Evolutionary conservation across 2,113 vertebrate species (phyloP).

Genomic region (Pseudonaja textilis): DNA sequence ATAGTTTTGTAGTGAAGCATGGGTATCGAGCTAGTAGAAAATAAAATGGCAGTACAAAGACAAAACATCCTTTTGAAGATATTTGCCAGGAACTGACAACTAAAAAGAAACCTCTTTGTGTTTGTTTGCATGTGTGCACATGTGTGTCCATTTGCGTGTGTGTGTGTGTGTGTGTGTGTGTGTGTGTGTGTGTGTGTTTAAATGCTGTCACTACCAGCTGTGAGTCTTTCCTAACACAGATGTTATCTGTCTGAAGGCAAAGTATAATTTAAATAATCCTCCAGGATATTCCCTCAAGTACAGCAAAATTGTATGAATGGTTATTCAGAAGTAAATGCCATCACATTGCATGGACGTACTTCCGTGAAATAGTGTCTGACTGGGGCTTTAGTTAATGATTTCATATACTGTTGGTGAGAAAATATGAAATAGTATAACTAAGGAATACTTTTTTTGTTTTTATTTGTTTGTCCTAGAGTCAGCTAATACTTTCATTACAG

Average conservation of each 20-base stretch:
- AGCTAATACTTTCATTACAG: neutral
- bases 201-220: neutral
- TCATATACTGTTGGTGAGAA: neutral
- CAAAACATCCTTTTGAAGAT: constrained; percentile 53
- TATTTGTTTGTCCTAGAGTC: neutral
- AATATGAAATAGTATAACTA: neutral
- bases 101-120: neutral
- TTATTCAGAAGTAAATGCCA: neutral
- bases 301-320: neutral
- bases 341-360: neutral
- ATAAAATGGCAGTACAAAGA: neutral
- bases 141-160: neutral
- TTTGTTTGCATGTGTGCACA: neutral
- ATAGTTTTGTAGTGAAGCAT: no score
- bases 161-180: neutral
- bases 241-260: neutral
- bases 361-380: neutral
- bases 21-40: neutral
- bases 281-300: neutral
- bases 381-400: neutral
- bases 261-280: neutral
- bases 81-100: constrained; percentile 27
- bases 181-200: neutral
- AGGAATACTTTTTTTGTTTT: neutral
- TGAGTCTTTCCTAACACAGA: neutral